These are phyloP conservation scores for Cheumatopsyche charites DNA, from an alignment of 1,140 invertebrate species.

Conservation along the genomic window DNA sequence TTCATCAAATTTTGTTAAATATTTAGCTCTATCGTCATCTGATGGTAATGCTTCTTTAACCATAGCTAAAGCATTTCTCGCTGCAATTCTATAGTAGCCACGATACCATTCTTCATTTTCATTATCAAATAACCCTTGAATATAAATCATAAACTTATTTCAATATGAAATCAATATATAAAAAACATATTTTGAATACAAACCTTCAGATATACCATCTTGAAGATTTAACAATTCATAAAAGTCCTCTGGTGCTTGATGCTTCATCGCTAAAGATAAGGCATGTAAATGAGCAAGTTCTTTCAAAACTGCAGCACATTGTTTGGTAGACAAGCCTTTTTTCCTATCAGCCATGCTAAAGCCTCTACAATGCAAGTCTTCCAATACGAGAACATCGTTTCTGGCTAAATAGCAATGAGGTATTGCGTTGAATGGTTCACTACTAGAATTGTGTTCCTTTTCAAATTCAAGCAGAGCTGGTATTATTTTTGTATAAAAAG, in stretches of 20 bases:
- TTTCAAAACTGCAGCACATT: slow-evolving; percentile 66
- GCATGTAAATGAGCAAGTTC: slow-evolving; percentile 71
- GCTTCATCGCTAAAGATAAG: slow-evolving; percentile 68
- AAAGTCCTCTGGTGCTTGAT: slow-evolving; percentile 67
- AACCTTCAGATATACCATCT: slow-evolving; percentile 59
- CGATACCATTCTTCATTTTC: slow-evolving; percentile 73
- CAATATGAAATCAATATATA: not conserved
- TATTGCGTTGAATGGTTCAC: slow-evolving; percentile 64
- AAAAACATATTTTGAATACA: not conserved
- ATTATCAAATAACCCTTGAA: slow-evolving; percentile 65
- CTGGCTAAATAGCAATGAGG: slow-evolving; percentile 70
- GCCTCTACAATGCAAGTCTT: slow-evolving; percentile 63
- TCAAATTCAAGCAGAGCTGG: slow-evolving; percentile 67
- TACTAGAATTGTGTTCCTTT: slow-evolving; percentile 52
- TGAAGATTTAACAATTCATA: slow-evolving; percentile 63
- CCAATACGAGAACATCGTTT: slow-evolving; percentile 69
- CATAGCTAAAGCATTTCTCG: slow-evolving; percentile 70
- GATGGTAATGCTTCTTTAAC: slow-evolving; percentile 65
- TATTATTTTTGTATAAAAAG: slow-evolving; percentile 73
- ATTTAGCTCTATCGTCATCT: slow-evolving; percentile 60
- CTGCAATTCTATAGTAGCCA: slow-evolving; percentile 70
- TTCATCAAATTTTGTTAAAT: slow-evolving; percentile 65
- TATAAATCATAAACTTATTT: slow-evolving; percentile 5
- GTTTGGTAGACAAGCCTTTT: slow-evolving; percentile 66
- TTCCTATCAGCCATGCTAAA: slow-evolving; percentile 73